Evolutionary conservation across 2,113 vertebrate genomes (phyloP).

Genomic region (Catharus bicknelli): DNA sequence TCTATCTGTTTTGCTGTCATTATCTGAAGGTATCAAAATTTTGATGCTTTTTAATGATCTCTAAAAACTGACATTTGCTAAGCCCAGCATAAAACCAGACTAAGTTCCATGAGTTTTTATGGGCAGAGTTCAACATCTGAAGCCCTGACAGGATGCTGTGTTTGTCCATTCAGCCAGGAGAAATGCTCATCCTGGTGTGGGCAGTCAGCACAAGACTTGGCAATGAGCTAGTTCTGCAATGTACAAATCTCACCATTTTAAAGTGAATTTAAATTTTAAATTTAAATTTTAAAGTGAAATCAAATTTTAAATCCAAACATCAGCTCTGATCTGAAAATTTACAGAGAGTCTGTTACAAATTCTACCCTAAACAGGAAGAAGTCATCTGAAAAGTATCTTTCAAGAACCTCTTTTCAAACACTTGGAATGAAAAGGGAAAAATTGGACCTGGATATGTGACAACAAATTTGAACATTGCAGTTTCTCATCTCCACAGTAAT

Average conservation of each 20-base stretch:
- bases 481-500: neutral
- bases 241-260: neutral
- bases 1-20: neutral
- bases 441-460: neutral
- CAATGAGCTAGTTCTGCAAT: neutral
- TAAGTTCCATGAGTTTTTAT: neutral
- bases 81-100: neutral
- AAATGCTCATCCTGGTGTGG: neutral
- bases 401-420: neutral
- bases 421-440: neutral
- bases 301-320: neutral
- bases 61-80: neutral
- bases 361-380: neutral
- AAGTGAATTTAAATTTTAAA: neutral
- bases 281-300: neutral
- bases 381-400: neutral
- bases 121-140: neutral
- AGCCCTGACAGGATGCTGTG: neutral
- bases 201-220: neutral
- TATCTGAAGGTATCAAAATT: neutral
- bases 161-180: neutral
- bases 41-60: neutral
- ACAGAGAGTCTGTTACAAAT: neutral
- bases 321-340: neutral
- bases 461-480: neutral